Base-by-base conservation (phyloP, 1,140 invertebrate genomes). In the Sitodiplosis mosellana region DNA sequence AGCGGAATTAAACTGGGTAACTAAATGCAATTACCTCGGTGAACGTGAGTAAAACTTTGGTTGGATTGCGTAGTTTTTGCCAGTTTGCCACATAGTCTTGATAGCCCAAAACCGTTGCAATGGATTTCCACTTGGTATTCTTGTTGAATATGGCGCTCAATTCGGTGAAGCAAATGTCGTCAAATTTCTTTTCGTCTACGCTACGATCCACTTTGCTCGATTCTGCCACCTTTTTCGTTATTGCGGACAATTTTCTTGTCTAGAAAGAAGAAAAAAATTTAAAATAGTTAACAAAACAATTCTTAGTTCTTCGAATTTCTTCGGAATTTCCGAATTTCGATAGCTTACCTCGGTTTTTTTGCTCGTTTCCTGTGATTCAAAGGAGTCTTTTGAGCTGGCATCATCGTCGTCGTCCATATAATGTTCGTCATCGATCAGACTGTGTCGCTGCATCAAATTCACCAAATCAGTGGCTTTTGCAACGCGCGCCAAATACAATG, bases 401-500 rank as follows among this genome's bases (percentile, higher is more conserved):
- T 40, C 37, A 12, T 18, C 37, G 14, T 15, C 17, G 12, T 40
- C 17, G 14, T 40, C 37, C 14, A 15, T n/a, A 3, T 3, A n/a
- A 3, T 40, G 37, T 15, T 40, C 14, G 37, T 40, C 12, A 40
- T 18, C n/a, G 22, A 34, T 8, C 10, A 5, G 6, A 14, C 5
- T 19, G 10, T 21, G 33, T 33, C 37, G 18, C 19, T 21, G 33
- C 15, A 19, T 37, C 33, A 33, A 20, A 47, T 41, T 27, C 6
- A 15, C 11, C 5, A 15, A 18, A 45, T 45, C 36, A 1, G 7
- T 56, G 50, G 12, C 21, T 45, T 44, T 53, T 56, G 59, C 50
- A 19, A 55, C 40, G 1, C 51, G 52, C 0, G 62, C 58, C 48
- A 64, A 46, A 34, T 60, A 54, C 19, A 61, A 11, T 0, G 62